Evolutionary conservation across 30 jellyfish, hydroid and myxozoan species (phyloP), one percentile per base, ranked within the genome.

Genomic region (Sanderia malayensis): DNA sequence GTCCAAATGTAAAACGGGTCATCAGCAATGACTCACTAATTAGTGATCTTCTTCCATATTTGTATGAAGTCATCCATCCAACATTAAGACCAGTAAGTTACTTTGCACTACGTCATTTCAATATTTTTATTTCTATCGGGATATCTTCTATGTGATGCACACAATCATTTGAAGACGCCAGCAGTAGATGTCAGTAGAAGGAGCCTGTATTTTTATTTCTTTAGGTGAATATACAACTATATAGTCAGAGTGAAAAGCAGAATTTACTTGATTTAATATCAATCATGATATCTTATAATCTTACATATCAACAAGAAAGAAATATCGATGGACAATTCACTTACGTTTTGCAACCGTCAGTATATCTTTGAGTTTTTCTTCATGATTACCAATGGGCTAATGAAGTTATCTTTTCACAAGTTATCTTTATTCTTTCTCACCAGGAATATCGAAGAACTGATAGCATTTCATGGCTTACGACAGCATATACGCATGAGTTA

Each of bases 401-500:
- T n/a, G n/a, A n/a, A n/a, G n/a, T n/a, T n/a, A n/a, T n/a, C n/a
- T n/a, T 28, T 57, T 27, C 31, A 27, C 15, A 41, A 8, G 8
- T 41, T 41, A 6, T 41, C 15, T 41, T 41, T 15, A 41, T 49
- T 49, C 24, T 49, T 49, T 9, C 64, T 58, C 45, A 67, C 2
- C 62, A 92, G 98, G 45, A 92, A 92, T 60, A 73, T 92, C 31
- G 98, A 86, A 52, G 98, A 92, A 58, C 49, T 92, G 33, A 73
- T 81, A 9, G 73, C 96, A 30, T 92, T 63, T 34, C 84, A 95
- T 25, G 87, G 76, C 33, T 33, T 83, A 74, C 94, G 94, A 10
- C 98, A 92, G 76, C 98, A 84, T 66, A 88, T 82, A 32, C 98
- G 86, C 7, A 66, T 92, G 53, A 86, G 89, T 20, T 92, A 92